phyloP scores from a whole-genome alignment of 2,888 invertebrate species.

The Heliconius sara region DNA sequence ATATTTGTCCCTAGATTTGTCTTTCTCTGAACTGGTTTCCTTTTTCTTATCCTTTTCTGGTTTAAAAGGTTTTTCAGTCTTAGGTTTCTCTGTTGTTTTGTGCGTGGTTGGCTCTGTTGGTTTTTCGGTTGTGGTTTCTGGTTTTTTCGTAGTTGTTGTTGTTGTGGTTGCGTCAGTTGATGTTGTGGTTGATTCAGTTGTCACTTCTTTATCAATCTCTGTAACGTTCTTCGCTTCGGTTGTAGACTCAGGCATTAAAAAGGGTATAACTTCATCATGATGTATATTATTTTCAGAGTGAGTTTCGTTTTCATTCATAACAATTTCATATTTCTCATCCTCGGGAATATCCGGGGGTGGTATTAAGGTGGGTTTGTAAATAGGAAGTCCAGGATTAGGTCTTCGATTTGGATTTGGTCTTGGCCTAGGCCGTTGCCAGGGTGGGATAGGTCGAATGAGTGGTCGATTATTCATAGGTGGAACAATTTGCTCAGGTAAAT shows the following conservation, averaged over 20 bases:
- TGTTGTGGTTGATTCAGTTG: slow-evolving; percentile 57
- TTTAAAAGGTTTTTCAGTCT: slow-evolving; percentile 61
- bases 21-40: slow-evolving; percentile 64
- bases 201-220: slow-evolving; percentile 58
- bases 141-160: slow-evolving; percentile 51
- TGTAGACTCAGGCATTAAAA: slow-evolving; percentile 56
- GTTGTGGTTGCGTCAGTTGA: slow-evolving; percentile 58
- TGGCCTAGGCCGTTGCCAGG: slow-evolving; percentile 87
- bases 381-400: slow-evolving; percentile 82
- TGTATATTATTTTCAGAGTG: slow-evolving; percentile 71
- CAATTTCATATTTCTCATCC: slow-evolving; percentile 64
- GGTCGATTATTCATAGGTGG: slow-evolving; percentile 85
- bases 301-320: slow-evolving; percentile 70
- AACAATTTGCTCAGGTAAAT: slow-evolving; percentile 89
- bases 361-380: slow-evolving; percentile 86
- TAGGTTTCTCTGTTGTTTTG: slow-evolving; percentile 54
- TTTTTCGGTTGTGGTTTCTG: slow-evolving; percentile 55
- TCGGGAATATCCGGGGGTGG: slow-evolving; percentile 72
- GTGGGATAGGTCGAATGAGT: slow-evolving; percentile 85
- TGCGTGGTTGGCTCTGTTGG: slow-evolving; percentile 54
- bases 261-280: slow-evolving; percentile 53
- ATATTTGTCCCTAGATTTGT: slow-evolving; percentile 67
- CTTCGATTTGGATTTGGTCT: slow-evolving; percentile 77
- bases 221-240: slow-evolving; percentile 52
- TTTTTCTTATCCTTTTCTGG: slow-evolving; percentile 72